Base-by-base conservation (phyloP, 2,888 invertebrate genomes). In the Leucophenga maculata region DNA sequence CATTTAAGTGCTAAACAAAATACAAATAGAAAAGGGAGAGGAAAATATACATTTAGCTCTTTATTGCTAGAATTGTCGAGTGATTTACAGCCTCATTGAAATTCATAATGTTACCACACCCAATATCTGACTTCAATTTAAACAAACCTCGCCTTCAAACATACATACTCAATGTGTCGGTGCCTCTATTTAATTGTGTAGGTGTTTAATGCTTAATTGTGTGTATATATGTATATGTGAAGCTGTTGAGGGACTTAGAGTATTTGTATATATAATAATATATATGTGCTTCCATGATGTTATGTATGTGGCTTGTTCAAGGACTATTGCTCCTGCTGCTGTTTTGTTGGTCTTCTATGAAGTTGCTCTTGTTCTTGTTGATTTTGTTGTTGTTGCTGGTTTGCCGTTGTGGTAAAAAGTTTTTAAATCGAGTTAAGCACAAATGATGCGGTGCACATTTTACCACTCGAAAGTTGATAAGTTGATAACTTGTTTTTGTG, bases 341-440 rank as follows among this genome's bases (percentile, higher is more conserved):
- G 16, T 50, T 50, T 8, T 16, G 16, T 50, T 50, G 50, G 6
- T 18, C 18, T 50, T 11, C 8, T 50, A 50, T 50, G 11, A 39
- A 39, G 67, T 73, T 67, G 16, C 50, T 50, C 18, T 50, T n/a
- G 16, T 50, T 50, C 18, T 11, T 16, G 46, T 46, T 50, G 50
- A 2, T 50, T 6, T 18, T 50, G 50, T 18, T 50, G 50, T 65
- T 57, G 46, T 67, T 68, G 50, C 50, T 46, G 54, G 22, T 22
- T 54, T 50, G 71, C 48, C 54, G 65, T 65, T 82, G 80, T 68
- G 80, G 80, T 79, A 73, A 65, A 73, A 81, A 81, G 78, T 81
- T 81, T 84, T 82, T 78, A 78, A 78, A 84, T 81, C 81, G 80
- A 82, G 81, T 82, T 81, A 81, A 81, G 80, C 78, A 74, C 78